These are phyloP conservation scores for Pseudomugil tenellus DNA, from an alignment of 2,797 vertebrate species.

Conservation along the genomic window DNA sequence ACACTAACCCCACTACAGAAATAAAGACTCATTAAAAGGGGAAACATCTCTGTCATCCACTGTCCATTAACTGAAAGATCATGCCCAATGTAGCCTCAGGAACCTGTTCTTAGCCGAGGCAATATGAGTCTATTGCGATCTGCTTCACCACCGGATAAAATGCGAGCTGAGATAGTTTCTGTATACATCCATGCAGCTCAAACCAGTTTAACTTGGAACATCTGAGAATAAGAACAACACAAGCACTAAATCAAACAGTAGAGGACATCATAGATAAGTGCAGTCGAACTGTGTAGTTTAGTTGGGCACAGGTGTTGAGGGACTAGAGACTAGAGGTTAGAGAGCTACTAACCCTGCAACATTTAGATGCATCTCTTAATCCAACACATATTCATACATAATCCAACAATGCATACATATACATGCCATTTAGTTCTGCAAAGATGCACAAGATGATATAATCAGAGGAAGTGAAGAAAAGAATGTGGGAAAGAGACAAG, in stretches of 20 bases:
- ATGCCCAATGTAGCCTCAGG: background rate
- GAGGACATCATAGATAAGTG: too few relatives aligned
- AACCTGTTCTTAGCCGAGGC: background rate
- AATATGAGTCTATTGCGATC: background rate
- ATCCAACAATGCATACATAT: too few relatives aligned
- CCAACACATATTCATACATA: too few relatives aligned
- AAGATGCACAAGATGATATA: background rate
- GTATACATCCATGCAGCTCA: background rate
- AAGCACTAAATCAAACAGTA: too few relatives aligned
- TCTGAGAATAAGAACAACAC: too few relatives aligned
- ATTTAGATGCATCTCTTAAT: too few relatives aligned
- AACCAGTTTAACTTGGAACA: background rate
- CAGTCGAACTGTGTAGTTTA: too few relatives aligned
- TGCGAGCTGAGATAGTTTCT: background rate
- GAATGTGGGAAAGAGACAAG: background rate
- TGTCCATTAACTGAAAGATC: background rate
- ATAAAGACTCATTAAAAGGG: background rate
- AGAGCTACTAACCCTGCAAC: too few relatives aligned
- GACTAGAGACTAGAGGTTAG: too few relatives aligned
- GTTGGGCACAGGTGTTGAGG: too few relatives aligned
- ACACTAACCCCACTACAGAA: background rate
- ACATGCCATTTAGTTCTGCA: too few relatives aligned
- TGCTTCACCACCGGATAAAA: background rate
- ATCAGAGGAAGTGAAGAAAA: background rate
- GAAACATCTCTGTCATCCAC: background rate